phyloP scores from a whole-genome alignment of 1,140 invertebrate species.

The Sogatella furcifera region DNA sequence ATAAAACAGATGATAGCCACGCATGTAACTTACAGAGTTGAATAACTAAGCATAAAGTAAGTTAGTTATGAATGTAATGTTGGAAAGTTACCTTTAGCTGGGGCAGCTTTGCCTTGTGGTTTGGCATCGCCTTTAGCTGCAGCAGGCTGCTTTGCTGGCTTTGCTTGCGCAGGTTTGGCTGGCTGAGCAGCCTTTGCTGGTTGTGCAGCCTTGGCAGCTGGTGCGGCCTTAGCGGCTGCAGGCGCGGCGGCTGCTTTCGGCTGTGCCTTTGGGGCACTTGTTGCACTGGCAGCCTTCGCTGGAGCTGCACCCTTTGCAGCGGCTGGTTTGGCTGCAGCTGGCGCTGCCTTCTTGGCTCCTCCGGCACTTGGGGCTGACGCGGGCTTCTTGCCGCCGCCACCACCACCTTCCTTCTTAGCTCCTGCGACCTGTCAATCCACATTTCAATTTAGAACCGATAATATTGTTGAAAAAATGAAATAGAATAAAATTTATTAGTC shows the following conservation, averaged over 20 bases:
- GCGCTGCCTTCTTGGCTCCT: no score
- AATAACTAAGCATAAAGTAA: no score
- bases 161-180: background rate
- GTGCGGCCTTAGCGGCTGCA: conserved; percentile 8
- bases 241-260: conserved; percentile 6
- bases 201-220: background rate
- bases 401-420: no score
- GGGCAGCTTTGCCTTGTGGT: conserved; percentile 8
- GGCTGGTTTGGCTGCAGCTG: no score
- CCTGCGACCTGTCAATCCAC: no score
- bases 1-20: no score
- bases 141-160: background rate
- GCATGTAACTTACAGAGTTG: no score
- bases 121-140: conserved; percentile 4
- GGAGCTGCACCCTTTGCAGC: conserved; percentile 1
- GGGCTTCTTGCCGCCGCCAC: no score
- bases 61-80: background rate
- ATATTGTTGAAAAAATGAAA: no score
- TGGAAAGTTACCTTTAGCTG: conserved; percentile 4
- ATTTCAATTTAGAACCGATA: no score
- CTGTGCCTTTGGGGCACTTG: background rate
- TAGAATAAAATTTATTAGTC: no score
- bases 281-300: conserved; percentile 3
- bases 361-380: no score
- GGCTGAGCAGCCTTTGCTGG: background rate